phyloP scores from a whole-genome alignment of 2,888 invertebrate genomes.

The Acleris sparsana region DNA sequence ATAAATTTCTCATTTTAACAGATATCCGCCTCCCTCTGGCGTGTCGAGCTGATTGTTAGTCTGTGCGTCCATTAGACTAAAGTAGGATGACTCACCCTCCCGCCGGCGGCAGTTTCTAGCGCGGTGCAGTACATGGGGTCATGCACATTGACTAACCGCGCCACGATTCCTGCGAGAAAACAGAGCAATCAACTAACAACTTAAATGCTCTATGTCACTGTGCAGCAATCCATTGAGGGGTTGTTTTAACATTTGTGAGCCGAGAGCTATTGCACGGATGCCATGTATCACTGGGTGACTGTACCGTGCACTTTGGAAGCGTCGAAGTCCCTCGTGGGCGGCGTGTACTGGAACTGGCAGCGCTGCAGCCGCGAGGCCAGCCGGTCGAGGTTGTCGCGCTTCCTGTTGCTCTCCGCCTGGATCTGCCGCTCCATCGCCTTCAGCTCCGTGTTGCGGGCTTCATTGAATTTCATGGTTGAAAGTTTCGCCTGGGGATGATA shows the following conservation, averaged over 20 bases:
- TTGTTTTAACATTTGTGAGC: no score
- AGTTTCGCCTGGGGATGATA: constrained; percentile 57
- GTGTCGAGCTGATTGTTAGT: no score
- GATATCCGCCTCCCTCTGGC: no score
- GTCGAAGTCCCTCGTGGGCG: constrained; percentile 91
- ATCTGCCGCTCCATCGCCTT: constrained; percentile 76
- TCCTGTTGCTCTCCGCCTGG: constrained; percentile 78
- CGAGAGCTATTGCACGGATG: no score
- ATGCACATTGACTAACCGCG: constrained; percentile 89
- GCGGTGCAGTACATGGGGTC: constrained; percentile 89
- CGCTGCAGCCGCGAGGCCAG: constrained; percentile 83
- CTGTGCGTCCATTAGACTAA: no score
- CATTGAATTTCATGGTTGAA: constrained; percentile 58
- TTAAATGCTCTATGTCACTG: no score
- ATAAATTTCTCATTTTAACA: no score
- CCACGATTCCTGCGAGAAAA: constrained; percentile 86
- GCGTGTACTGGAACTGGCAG: constrained; percentile 88
- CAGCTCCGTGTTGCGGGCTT: constrained; percentile 83
- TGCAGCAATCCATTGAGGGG: no score
- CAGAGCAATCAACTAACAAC: no score
- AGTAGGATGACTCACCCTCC: constrained; percentile 83
- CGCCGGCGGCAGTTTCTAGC: constrained; percentile 93
- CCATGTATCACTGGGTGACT: no score
- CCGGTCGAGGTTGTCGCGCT: constrained; percentile 82
- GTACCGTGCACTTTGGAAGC: constrained; percentile 60